phyloP scores from a whole-genome alignment of 2,888 invertebrate genomes.

The Xylophagus ater region DNA sequence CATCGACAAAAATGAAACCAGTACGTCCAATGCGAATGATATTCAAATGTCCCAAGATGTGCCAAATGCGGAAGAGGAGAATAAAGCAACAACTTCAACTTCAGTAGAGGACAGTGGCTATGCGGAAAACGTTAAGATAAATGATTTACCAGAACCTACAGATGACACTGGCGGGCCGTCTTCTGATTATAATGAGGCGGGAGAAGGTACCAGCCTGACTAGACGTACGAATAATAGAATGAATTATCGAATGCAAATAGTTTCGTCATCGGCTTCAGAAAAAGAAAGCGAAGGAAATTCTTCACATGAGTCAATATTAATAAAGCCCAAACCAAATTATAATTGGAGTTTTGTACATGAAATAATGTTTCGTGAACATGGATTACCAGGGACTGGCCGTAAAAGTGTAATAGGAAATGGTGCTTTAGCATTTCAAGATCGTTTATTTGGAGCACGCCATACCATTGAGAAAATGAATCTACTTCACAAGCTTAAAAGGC shows the following conservation, averaged over 20 bases:
- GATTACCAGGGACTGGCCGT: too few relatives aligned
- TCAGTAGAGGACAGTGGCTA: constrained; percentile 4
- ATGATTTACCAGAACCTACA: background rate
- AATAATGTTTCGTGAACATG: too few relatives aligned
- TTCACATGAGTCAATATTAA: too few relatives aligned
- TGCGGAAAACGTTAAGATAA: constrained; percentile 4
- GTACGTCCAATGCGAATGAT: background rate
- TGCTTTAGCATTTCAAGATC: too few relatives aligned
- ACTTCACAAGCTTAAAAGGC: too few relatives aligned
- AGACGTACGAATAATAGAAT: constrained; percentile 10
- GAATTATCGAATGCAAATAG: constrained; percentile 16
- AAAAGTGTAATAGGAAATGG: constrained; percentile 15
- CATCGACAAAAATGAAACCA: background rate
- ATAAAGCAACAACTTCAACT: background rate
- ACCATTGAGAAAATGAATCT: too few relatives aligned
- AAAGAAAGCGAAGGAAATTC: constrained; percentile 4
- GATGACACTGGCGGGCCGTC: background rate
- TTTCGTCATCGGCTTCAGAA: constrained; percentile 16
- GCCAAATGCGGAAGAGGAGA: constrained; percentile 5
- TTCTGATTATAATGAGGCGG: too few relatives aligned
- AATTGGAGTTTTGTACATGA: too few relatives aligned
- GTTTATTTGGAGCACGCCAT: too few relatives aligned
- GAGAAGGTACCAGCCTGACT: too few relatives aligned
- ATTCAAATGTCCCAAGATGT: constrained; percentile 3
- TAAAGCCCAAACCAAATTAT: too few relatives aligned